Conservation (phyloP, 2,113 vertebrate genomes). For the Brachionichthys hirsutus region DNA sequence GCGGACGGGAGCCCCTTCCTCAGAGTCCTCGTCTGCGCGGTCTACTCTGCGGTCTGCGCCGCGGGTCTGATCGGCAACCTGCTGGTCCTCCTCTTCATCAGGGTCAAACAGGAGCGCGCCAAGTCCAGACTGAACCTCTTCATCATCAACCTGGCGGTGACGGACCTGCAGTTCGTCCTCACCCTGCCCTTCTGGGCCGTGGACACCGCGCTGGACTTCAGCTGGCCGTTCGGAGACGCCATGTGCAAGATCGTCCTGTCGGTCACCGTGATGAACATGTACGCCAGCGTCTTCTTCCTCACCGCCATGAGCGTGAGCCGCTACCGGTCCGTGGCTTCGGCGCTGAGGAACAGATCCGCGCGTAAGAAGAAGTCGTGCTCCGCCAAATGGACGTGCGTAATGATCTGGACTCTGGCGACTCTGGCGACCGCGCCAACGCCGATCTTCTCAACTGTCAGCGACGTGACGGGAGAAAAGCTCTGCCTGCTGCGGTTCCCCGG, state of each 20-base stretch:
- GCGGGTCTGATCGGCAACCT: conserved; percentile 71
- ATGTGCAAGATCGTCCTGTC: conserved; percentile 79
- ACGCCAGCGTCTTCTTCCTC: conserved; percentile 79
- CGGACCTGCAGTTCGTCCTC: conserved; percentile 77
- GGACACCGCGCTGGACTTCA: conserved; percentile 78
- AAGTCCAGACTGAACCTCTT: conserved; percentile 73
- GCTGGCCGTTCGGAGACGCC: conserved; percentile 77
- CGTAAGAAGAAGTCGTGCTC: conserved; percentile 54
- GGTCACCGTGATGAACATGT: conserved; percentile 79
- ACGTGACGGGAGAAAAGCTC: conserved; percentile 71
- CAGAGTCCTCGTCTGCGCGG: conserved; percentile 65
- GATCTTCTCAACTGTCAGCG: conserved; percentile 72
- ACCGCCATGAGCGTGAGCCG: conserved; percentile 77
- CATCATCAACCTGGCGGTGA: conserved; percentile 74
- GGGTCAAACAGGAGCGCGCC: conserved; percentile 54
- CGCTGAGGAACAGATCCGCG: conserved; percentile 55
- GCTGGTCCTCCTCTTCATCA: conserved; percentile 75
- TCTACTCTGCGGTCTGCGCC: conserved; percentile 73
- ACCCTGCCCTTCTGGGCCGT: conserved; percentile 79
- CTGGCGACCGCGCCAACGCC: conserved; percentile 71
- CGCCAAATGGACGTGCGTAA: conserved; percentile 49
- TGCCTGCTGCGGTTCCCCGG: conserved; percentile 75
- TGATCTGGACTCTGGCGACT: conserved; percentile 71
- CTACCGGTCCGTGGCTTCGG: conserved; percentile 69
- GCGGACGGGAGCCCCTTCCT: conserved; percentile 67